A percentile compares a stretch with the other conserved stretches of the same genome.
Conservation (phyloP, 2,888 invertebrate species). For the Rhamnusium bicolor region DNA sequence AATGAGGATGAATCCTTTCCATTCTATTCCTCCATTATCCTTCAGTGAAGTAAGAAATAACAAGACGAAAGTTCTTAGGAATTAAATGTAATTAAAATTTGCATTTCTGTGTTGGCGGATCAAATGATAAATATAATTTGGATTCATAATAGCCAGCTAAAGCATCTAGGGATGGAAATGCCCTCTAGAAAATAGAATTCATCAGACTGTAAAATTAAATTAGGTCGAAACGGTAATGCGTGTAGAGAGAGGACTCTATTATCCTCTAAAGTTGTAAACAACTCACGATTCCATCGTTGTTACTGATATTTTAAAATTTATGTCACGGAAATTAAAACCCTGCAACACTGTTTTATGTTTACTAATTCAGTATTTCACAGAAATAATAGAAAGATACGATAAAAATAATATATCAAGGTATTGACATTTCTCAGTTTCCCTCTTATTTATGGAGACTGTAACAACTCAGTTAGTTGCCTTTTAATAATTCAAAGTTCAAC, state of each 20-base stretch:
- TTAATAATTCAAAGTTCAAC: too few species aligned
- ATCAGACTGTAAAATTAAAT: conserved; percentile 5
- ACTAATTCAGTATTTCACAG: too few species aligned
- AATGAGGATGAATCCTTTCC: conserved; percentile 39
- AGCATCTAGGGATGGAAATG: conserved; percentile 1
- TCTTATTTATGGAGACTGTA: too few species aligned
- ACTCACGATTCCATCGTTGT: not conserved
- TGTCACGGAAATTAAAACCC: not conserved
- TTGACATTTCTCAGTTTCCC: too few species aligned
- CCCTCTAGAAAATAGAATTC: conserved; percentile 15
- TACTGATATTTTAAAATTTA: not conserved
- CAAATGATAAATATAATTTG: conserved; percentile 10
- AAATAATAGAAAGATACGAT: too few species aligned
- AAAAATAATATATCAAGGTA: too few species aligned
- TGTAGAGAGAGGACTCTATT: not conserved
- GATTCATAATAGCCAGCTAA: not conserved
- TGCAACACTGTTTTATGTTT: not conserved
- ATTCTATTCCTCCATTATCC: conserved; percentile 15
- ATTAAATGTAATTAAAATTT: conserved; percentile 35
- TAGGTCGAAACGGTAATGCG: not conserved
- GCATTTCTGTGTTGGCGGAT: conserved; percentile 19
- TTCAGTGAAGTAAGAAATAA: conserved; percentile 12
- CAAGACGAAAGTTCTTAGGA: conserved; percentile 15
- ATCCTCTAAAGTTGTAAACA: not conserved
- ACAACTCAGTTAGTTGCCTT: too few species aligned